Conservation (phyloP, 2,888 invertebrate species). For the Rhingia campestris region DNA sequence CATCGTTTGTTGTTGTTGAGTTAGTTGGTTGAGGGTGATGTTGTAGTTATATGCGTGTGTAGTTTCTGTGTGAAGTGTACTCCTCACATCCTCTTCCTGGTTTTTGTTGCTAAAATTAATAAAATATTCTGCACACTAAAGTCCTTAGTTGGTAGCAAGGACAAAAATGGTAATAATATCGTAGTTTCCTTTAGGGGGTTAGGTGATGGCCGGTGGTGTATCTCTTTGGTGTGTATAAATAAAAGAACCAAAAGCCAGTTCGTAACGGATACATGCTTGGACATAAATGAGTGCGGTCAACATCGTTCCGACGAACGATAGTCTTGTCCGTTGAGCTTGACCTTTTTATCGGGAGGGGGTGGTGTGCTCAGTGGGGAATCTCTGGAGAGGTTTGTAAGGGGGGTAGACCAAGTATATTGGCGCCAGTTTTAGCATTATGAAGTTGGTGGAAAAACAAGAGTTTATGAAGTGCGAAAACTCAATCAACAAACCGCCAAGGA, state of each 20-base stretch:
- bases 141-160: constrained; percentile 32
- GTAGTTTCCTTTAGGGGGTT: constrained; percentile 16
- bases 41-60: neutral
- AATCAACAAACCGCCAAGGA: too few relatives aligned
- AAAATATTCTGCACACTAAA: constrained; percentile 64
- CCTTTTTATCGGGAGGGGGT: constrained; percentile 4
- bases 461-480: too few relatives aligned
- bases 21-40: constrained; percentile 10
- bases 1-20: constrained; percentile 39
- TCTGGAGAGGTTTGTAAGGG: too few relatives aligned
- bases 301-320: constrained; percentile 24
- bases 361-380: too few relatives aligned
- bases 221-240: constrained; percentile 18
- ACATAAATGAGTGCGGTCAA: constrained; percentile 54
- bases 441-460: too few relatives aligned
- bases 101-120: constrained; percentile 59
- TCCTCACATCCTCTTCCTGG: constrained; percentile 37
- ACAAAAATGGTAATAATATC: constrained; percentile 55
- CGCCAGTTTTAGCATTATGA: too few relatives aligned
- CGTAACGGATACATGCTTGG: constrained; percentile 44
- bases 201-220: neutral
- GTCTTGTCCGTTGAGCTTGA: constrained; percentile 27
- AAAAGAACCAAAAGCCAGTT: constrained; percentile 27
- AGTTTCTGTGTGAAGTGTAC: constrained; percentile 13
- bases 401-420: too few relatives aligned